These are phyloP conservation scores for Azemiops feae DNA, from an alignment of 2,113 vertebrate species.

Conservation along the genomic window DNA sequence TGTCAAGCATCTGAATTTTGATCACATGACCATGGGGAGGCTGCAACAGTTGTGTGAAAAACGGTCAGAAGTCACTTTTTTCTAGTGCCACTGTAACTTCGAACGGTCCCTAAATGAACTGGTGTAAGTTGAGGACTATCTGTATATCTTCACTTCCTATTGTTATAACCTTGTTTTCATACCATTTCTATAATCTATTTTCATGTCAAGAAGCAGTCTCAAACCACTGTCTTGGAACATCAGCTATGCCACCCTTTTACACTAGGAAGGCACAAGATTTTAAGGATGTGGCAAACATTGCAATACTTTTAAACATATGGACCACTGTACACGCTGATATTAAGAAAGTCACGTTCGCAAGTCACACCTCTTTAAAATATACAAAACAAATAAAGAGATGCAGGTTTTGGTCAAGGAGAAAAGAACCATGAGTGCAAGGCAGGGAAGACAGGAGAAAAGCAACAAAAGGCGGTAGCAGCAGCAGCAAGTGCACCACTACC, in stretches of 20 bases:
- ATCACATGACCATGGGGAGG: not conserved
- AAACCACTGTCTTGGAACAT: not conserved
- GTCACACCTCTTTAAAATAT: not conserved
- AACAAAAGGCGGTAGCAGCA: slow-evolving; percentile 20
- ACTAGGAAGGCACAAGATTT: not conserved
- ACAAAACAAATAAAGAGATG: not conserved
- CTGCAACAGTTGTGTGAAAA: too few relatives aligned
- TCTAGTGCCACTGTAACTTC: not conserved
- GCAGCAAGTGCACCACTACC: not conserved
- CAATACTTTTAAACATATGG: not conserved
- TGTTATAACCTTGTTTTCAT: not conserved
- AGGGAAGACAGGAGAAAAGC: slow-evolving; percentile 22
- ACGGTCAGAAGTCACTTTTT: too few relatives aligned
- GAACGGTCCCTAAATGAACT: not conserved
- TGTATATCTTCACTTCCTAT: not conserved
- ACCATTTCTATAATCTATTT: not conserved
- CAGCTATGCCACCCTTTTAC: not conserved
- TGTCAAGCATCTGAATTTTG: not conserved
- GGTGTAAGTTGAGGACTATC: not conserved
- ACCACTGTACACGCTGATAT: not conserved
- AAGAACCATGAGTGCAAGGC: not conserved
- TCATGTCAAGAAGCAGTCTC: not conserved
- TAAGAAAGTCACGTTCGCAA: not conserved
- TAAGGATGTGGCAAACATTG: not conserved
- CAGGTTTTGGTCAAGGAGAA: not conserved